phyloP scores from a whole-genome alignment of 2,888 invertebrate species.

The Synanthedon myopaeformis region DNA sequence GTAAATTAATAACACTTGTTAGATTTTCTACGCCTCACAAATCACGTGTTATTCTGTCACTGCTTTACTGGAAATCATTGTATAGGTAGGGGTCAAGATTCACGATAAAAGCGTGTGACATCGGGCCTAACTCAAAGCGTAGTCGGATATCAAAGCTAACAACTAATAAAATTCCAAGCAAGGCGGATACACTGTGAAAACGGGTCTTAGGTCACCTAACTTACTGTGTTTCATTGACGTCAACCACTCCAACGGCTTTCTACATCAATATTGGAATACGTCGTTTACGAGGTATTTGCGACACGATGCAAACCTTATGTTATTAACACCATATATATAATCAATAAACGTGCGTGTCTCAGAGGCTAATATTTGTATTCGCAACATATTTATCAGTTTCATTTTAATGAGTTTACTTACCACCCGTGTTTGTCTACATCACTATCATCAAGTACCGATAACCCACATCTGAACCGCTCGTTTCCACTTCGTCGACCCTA shows the following conservation, averaged over 20 bases:
- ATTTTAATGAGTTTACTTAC: slow-evolving; percentile 29
- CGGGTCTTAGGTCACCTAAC: slow-evolving; percentile 43
- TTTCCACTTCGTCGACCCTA: slow-evolving; percentile 37
- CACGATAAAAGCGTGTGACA: neutral
- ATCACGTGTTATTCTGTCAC: neutral
- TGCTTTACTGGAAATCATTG: neutral
- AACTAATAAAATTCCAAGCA: slow-evolving; percentile 3
- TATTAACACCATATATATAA: neutral
- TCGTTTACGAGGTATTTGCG: slow-evolving; percentile 2
- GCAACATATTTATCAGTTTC: slow-evolving; percentile 20
- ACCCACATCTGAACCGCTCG: slow-evolving; percentile 41
- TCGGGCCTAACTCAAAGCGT: neutral
- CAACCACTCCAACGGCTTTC: slow-evolving; percentile 37
- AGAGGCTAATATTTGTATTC: slow-evolving; percentile 20
- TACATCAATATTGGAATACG: slow-evolving; percentile 12
- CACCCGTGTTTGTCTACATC: slow-evolving; percentile 11
- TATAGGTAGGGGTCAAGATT: neutral
- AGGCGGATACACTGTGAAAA: slow-evolving; percentile 30
- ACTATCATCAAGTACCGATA: slow-evolving; percentile 18
- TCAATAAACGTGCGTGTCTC: neutral
- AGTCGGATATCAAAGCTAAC: neutral
- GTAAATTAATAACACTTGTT: too few relatives aligned
- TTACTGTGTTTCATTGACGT: slow-evolving; percentile 44
- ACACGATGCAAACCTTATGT: neutral
- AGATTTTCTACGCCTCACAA: neutral